Base-by-base conservation (phyloP, 2,113 vertebrate genomes). In the Eptesicus fuscus region DNA sequence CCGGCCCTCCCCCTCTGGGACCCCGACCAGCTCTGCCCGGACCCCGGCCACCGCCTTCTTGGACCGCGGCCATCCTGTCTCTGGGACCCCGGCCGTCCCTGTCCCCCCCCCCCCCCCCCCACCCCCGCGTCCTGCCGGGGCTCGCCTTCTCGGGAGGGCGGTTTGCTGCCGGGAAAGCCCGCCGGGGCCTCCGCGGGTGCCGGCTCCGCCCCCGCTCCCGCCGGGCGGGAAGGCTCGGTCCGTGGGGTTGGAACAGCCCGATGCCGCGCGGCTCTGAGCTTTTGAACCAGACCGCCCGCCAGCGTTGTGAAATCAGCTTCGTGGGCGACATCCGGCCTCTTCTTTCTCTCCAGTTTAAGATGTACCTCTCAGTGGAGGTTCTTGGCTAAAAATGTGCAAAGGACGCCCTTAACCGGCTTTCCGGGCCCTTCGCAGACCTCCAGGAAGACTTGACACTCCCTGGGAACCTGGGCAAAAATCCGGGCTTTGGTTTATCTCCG, bases 181-280 rank as follows among this genome's bases (percentile, higher is more conserved):
- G 56, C 47, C 78, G 12, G 1, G 59, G 32, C 5, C 5, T 5
- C 7, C 20, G 44, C 71, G 0, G 77, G 37, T 16, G 87, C 90
- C 4, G 80, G 82, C 92, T 74, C 73, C 90, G 73, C 90, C 96
- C 90, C 83, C 47, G 9, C 90, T 65, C 40, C 67, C 61, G 17
- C 76, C 70, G 92, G 84, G 95, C 96, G 91, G 96, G 96, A 97
- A 91, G 51, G 83, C 53, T 74, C 70, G 5, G 73, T 70, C 76
- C 7, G 83, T 65, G 74, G 32, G 12, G 80, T 94, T 94, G 76
- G 84, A 96, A 95, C 65, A 28, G 53, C 20, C 20, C 84, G 28
- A 20, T 56, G 37, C 79, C 10, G 37, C 8, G 37, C 44, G 17
- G n/a, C 3, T 56, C 59, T 28, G 85, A 78, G 35, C 35, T 30